These are phyloP conservation scores for Coecobrya sp. DNA, from an alignment of 2,888 invertebrate species.

Conservation along the genomic window DNA sequence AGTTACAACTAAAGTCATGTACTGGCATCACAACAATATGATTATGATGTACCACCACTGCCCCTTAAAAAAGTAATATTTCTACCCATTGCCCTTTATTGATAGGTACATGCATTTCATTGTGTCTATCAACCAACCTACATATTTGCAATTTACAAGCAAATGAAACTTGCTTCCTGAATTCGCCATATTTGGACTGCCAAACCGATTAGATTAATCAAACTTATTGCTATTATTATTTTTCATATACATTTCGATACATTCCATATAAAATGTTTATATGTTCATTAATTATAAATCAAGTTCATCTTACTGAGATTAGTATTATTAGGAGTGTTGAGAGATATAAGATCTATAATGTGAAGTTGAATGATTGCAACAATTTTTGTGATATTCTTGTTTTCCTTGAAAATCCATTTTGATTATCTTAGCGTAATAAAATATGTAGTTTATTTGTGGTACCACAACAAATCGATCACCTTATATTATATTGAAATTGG, in stretches of 20 bases:
- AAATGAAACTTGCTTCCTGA: slow-evolving; percentile 42
- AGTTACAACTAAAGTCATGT: no score
- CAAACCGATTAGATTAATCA: background rate
- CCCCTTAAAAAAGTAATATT: background rate
- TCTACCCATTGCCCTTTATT: background rate
- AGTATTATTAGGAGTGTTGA: no score
- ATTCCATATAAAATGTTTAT: no score
- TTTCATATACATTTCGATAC: no score
- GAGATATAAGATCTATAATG: no score
- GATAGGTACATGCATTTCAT: background rate
- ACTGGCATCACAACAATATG: no score
- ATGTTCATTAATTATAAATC: no score
- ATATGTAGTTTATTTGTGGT: background rate
- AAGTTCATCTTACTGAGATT: no score
- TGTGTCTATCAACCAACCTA: background rate
- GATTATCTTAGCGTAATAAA: background rate
- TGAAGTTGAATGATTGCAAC: background rate
- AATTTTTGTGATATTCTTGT: slow-evolving; percentile 34
- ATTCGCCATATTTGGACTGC: slow-evolving; percentile 15
- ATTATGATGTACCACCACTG: no score
- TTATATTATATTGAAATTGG: background rate
- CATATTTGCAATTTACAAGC: background rate
- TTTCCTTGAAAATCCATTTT: slow-evolving; percentile 42
- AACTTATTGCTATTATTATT: background rate
- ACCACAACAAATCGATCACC: no score